Evolutionary conservation across 23 tunicate species (phyloP), one percentile per base, ranked within the genome.

Genomic region (Oikopleura dioica): DNA sequence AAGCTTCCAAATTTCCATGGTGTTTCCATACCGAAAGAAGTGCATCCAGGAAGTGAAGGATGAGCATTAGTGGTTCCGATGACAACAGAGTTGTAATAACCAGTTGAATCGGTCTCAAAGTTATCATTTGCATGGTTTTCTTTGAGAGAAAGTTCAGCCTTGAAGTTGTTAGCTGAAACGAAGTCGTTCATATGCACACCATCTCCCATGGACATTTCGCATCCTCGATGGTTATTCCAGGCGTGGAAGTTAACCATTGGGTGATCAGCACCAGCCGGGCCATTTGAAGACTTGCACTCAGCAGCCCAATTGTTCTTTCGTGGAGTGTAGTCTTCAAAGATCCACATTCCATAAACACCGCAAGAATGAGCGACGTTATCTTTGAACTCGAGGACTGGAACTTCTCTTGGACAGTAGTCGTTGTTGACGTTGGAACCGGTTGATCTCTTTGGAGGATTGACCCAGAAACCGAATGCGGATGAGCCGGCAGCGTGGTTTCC

Each of bases 261-360:
- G 33, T 63, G 72, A 63, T 28, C 33, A 28, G 72, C 72, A 16
- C 72, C 72, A 28, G 72, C 55, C 9, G 55, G 55, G n/a, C n/a
- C n/a, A n/a, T n/a, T n/a, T n/a, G n/a, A n/a, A n/a, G n/a, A n/a
- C n/a, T 28, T 28, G 33, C 72, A 63, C 16, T 24, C 72, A 16
- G 30, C 72, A 28, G 16, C 72, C 30, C 30, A 63, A 31, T 63
- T 63, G 33, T 63, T 63, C 33, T 63, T 63, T 28, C 33, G 16
- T 16, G 72, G 72, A 28, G 16, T 63, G 33, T 63, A 63, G 4
- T 63, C 72, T 76, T 83, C 72, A 75, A 94, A 94, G 29, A 94
- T 82, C 99, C 99, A 94, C 44, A 94, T 37, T 38, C 99, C 99
- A 59, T 80, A 94, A 86, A 94, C 87, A 29, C 99, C 99, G 38